Evolutionary conservation across 1,140 invertebrate genomes (phyloP).

Genomic region (Wasmannia auropunctata): DNA sequence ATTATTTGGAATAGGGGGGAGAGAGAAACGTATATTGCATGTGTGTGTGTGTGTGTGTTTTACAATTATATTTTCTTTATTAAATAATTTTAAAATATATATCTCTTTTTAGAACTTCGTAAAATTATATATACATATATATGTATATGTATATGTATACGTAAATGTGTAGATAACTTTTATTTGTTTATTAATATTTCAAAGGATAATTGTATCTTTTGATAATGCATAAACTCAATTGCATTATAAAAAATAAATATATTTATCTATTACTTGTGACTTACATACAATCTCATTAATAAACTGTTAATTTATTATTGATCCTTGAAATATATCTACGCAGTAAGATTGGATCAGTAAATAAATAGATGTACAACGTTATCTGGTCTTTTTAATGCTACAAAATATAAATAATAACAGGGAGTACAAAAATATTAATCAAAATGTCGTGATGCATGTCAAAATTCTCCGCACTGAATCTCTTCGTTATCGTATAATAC

Average conservation of each 20-base stretch:
- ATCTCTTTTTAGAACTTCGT: too few species aligned
- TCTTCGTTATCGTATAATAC: neutral
- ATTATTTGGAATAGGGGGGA: too few species aligned
- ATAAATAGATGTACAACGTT: constrained; percentile 57
- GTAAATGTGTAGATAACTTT: neutral
- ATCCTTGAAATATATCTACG: neutral
- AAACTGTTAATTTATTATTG: constrained; percentile 24
- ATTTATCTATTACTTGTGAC: neutral
- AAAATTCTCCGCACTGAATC: neutral
- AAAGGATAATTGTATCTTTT: constrained; percentile 6
- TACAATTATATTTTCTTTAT: too few species aligned
- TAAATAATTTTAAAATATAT: too few species aligned
- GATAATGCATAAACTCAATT: neutral
- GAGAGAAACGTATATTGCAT: too few species aligned
- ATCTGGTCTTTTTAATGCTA: constrained; percentile 70
- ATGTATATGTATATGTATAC: neutral
- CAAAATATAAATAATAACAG: constrained; percentile 77
- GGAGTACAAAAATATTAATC: constrained; percentile 79
- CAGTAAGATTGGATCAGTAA: constrained; percentile 39
- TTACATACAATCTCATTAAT: constrained; percentile 16
- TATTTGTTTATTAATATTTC: neutral
- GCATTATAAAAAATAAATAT: constrained; percentile 21
- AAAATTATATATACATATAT: neutral
- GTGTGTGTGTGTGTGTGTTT: too few species aligned
- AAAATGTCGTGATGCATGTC: constrained; percentile 59